Conservation (phyloP, 1,140 invertebrate genomes). For the Melipona quadrifasciata region DNA sequence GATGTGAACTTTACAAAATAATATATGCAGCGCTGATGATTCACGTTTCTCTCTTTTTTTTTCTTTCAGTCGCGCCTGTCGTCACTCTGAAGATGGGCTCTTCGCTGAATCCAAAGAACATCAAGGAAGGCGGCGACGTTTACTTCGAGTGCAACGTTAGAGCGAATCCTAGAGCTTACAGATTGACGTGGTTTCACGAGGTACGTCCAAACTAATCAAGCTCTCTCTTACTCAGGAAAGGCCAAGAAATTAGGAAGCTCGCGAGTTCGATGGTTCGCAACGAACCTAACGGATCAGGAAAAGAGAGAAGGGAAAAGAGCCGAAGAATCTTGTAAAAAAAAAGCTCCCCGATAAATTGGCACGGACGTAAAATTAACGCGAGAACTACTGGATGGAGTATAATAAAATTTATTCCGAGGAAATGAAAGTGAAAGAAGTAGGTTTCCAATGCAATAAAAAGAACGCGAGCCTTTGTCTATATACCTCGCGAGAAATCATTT, state of each 20-base stretch:
- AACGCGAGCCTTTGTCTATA: too few species aligned
- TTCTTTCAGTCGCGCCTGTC: constrained; percentile 81
- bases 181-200: constrained; percentile 85
- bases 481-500: too few species aligned
- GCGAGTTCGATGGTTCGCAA: too few species aligned
- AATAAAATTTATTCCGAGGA: too few species aligned
- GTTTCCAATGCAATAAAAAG: too few species aligned
- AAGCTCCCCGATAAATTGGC: constrained; percentile 1
- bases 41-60: constrained; percentile 4
- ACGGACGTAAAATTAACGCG: constrained; percentile 22
- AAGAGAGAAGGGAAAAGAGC: neutral
- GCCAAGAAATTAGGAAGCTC: neutral
- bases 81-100: constrained; percentile 83
- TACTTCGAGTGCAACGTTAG: constrained; percentile 82
- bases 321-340: neutral
- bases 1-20: too few species aligned
- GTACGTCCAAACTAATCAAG: constrained; percentile 68
- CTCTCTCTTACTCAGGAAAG: neutral
- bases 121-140: constrained; percentile 84
- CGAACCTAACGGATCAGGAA: neutral
- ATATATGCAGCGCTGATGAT: too few species aligned
- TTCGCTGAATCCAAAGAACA: constrained; percentile 81
- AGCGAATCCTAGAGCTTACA: constrained; percentile 83
- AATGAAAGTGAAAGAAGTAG: too few species aligned
- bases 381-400: too few species aligned